Conservation (phyloP, 2,113 vertebrate species). For the Saguinus midas region DNA sequence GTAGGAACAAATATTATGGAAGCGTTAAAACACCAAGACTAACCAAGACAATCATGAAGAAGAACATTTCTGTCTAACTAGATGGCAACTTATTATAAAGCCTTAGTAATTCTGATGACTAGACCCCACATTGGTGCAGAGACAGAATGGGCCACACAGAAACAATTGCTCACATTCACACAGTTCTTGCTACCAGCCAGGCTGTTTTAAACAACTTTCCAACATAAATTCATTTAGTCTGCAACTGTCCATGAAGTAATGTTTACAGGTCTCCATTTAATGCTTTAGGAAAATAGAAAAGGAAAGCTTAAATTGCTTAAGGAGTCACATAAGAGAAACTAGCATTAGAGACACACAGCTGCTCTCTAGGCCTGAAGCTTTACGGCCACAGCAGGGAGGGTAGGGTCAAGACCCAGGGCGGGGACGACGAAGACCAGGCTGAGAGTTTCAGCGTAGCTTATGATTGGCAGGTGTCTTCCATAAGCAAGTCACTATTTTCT, state of each 20-base stretch:
- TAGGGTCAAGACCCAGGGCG: not conserved
- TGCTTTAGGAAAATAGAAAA: not conserved
- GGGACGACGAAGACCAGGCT: not conserved
- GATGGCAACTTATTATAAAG: not conserved
- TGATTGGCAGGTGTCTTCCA: too few relatives aligned
- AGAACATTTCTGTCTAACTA: not conserved
- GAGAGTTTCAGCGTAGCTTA: too few relatives aligned
- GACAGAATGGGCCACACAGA: rapidly evolving
- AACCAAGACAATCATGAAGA: not conserved
- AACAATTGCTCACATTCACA: rapidly evolving
- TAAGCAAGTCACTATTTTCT: not conserved
- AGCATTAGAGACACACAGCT: not conserved
- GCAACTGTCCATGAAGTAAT: not conserved
- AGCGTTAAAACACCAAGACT: too few relatives aligned
- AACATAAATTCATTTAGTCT: too few relatives aligned
- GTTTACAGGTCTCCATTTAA: too few relatives aligned
- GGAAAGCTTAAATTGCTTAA: not conserved
- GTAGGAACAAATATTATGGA: rapidly evolving
- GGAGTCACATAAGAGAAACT: not conserved
- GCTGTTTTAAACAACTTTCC: not conserved
- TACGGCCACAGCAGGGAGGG: not conserved
- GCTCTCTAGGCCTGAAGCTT: not conserved
- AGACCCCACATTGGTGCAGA: rapidly evolving
- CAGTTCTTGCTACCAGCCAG: not conserved
- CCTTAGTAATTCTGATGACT: not conserved